Conservation (phyloP, 2,797 vertebrate genomes). For the Danio jaintianensis region DNA sequence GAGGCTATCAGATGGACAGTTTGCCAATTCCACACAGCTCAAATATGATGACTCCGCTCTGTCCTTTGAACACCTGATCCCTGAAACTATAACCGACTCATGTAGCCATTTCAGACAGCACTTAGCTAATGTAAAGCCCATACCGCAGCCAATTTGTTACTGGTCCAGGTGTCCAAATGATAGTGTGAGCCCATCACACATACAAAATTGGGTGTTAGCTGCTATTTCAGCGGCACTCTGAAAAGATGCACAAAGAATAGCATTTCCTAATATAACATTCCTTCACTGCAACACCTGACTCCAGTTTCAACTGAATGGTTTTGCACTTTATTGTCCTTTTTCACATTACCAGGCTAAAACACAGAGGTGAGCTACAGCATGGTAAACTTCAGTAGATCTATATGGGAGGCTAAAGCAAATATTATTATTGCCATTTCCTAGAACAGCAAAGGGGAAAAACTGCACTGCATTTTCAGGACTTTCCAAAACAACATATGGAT, state of each 20-base stretch:
- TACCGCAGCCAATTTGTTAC: constrained; percentile 25
- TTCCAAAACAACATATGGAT: too few relatives aligned
- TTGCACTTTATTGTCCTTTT: background rate
- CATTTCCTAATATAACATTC: background rate
- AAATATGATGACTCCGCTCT: constrained; percentile 26
- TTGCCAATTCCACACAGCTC: constrained; percentile 3
- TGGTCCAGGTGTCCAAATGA: constrained; percentile 52
- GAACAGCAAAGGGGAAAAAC: background rate
- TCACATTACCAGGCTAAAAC: background rate
- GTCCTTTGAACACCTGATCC: constrained; percentile 40
- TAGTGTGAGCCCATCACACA: constrained; percentile 54
- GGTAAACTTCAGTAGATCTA: background rate
- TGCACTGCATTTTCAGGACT: background rate
- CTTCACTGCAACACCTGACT: background rate
- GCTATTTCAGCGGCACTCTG: background rate
- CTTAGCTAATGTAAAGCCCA: constrained; percentile 27
- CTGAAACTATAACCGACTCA: constrained; percentile 22
- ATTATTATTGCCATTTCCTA: background rate
- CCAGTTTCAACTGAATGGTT: background rate
- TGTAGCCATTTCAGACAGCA: constrained; percentile 33
- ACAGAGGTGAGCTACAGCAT: background rate
- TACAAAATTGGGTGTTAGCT: background rate
- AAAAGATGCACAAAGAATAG: background rate
- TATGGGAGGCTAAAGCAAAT: background rate
- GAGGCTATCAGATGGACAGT: constrained; percentile 15